phyloP scores from a whole-genome alignment of 2,797 vertebrate species.

The Poeciliopsis turneri region DNA sequence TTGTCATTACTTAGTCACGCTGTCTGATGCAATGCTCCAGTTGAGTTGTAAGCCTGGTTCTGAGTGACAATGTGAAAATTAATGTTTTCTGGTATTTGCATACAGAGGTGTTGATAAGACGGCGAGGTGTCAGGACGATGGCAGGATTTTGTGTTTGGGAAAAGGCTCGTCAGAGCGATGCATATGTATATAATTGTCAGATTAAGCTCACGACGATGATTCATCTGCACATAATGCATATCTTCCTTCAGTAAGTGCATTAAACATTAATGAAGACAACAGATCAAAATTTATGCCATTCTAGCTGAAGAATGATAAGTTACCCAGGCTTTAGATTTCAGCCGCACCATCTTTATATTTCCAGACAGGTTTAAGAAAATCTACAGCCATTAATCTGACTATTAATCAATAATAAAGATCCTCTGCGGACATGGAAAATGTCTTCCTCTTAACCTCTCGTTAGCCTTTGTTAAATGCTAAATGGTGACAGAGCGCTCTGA shows the following conservation, averaged over 20 bases:
- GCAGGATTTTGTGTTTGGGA: conserved; percentile 45
- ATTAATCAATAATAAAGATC: conserved; percentile 66
- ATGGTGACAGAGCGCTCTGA: conserved; percentile 19
- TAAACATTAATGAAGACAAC: conserved; percentile 37
- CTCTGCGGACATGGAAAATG: conserved; percentile 53
- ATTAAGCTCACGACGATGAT: conserved; percentile 50
- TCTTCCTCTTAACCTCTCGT: conserved; percentile 68
- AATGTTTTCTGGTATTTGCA: conserved; percentile 58
- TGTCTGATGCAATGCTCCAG: conserved; percentile 58
- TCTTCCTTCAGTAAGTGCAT: conserved; percentile 31
- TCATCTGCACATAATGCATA: conserved; percentile 47
- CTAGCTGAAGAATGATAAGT: conserved; percentile 1
- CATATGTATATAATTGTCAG: conserved; percentile 58
- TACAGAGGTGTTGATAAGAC: conserved; percentile 68
- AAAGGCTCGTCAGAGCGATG: conserved; percentile 44
- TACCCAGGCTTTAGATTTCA: conserved; percentile 21
- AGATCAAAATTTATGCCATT: conserved; percentile 20
- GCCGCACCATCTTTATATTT: conserved; percentile 27
- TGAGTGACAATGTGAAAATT: conserved; percentile 71
- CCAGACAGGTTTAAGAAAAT: conserved; percentile 34
- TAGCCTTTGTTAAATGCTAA: conserved; percentile 64
- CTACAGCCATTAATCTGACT: conserved; percentile 46
- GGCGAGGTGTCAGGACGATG: conserved; percentile 41
- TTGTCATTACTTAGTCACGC: conserved; percentile 65
- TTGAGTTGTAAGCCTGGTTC: conserved; percentile 49